Conservation (phyloP, 2,113 vertebrate genomes). For the Corythornis madagascariensis region DNA sequence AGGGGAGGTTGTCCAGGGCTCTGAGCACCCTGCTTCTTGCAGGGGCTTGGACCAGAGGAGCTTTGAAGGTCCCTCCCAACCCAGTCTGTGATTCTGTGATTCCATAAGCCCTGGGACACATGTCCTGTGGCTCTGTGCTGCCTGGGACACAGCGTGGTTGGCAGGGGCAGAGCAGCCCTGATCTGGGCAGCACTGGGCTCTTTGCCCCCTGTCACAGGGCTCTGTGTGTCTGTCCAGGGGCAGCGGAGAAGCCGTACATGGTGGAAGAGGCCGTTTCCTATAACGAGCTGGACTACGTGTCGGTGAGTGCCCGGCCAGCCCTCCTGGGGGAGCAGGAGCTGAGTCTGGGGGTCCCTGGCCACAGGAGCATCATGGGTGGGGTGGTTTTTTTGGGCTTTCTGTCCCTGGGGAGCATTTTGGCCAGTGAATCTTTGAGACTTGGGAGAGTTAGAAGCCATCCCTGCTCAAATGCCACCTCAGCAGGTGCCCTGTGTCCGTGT, state of each 20-base stretch:
- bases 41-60: too few relatives aligned
- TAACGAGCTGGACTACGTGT: constrained; percentile 94
- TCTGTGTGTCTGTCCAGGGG: constrained; percentile 79
- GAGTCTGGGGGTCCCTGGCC: fast-evolving
- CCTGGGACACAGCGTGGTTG: not conserved
- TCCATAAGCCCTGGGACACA: fast-evolving
- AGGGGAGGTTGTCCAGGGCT: too few relatives aligned
- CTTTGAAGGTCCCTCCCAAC: too few relatives aligned
- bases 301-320: constrained; percentile 77
- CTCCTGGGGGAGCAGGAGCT: not conserved
- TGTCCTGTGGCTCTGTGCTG: fast-evolving
- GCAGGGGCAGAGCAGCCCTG: not conserved
- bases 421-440: not conserved
- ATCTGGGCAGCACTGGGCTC: not conserved
- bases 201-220: not conserved
- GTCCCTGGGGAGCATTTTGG: not conserved
- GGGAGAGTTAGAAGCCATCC: not conserved
- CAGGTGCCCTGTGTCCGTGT: fast-evolving
- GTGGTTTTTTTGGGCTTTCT: not conserved
- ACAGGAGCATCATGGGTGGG: fast-evolving
- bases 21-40: too few relatives aligned
- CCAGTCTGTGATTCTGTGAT: not conserved
- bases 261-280: constrained; percentile 95
- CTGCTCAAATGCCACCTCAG: not conserved
- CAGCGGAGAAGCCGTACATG: constrained; percentile 95